Percentiles rank a stretch among this genome's conserved stretches.
Evolutionary conservation across 2,113 vertebrate species (phyloP).

Genomic region (Odontophorus gujanensis): DNA sequence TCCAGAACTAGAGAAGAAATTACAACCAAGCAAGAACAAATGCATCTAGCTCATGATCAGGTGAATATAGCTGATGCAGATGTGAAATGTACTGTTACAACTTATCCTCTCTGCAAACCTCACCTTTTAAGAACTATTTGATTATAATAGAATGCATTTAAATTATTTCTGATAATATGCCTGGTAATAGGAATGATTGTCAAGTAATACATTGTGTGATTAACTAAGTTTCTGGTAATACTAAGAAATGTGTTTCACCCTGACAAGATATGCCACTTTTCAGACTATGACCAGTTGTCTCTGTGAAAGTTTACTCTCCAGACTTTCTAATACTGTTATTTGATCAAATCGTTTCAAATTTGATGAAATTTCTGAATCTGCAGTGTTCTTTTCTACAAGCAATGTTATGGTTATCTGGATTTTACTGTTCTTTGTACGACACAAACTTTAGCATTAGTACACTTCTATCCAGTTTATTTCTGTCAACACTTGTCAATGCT

Average conservation of each 20-base stretch:
- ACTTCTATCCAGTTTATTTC: neutral
- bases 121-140: neutral
- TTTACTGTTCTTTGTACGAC: neutral
- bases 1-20: conserved; percentile 77
- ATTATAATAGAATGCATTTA: neutral
- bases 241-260: neutral
- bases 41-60: conserved; percentile 60
- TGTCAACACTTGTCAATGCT: neutral
- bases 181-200: neutral
- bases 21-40: conserved; percentile 69
- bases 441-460: neutral
- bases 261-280: neutral
- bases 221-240: neutral
- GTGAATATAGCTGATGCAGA: conserved; percentile 52
- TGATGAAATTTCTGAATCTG: neutral
- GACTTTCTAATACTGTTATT: neutral
- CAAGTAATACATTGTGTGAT: neutral
- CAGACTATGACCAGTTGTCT: neutral
- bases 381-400: neutral
- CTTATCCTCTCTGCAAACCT: conserved; percentile 22
- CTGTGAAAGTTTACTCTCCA: neutral
- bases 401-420: neutral
- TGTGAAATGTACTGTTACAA: conserved; percentile 2
- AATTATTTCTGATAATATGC: neutral
- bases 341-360: neutral